phyloP scores from a whole-genome alignment of 2,888 invertebrate species.

The Eupithecia inturbata region DNA sequence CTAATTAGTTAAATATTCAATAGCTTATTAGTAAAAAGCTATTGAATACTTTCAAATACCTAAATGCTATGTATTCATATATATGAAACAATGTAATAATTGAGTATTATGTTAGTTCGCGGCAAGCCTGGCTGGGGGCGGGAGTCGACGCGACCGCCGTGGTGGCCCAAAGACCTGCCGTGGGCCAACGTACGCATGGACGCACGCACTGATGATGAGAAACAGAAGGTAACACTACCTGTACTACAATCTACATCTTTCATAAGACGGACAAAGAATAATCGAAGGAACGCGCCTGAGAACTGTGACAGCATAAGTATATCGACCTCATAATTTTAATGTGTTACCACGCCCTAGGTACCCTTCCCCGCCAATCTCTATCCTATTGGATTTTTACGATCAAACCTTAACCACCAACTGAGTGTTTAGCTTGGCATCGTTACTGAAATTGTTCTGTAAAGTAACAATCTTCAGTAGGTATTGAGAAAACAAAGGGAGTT shows the following conservation, averaged over 20 bases:
- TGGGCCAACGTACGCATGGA: conserved; percentile 99
- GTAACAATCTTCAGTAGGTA: not conserved
- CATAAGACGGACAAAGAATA: not conserved
- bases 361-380: not conserved
- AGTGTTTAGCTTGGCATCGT: not conserved
- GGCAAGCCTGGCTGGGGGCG: conserved; percentile 99
- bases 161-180: conserved; percentile 99
- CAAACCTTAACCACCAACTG: too few relatives aligned
- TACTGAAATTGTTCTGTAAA: not conserved
- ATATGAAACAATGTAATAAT: too few relatives aligned
- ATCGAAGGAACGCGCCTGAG: not conserved
- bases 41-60: too few relatives aligned
- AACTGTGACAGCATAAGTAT: not conserved
- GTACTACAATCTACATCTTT: not conserved
- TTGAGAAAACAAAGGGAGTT: not conserved
- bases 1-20: too few relatives aligned
- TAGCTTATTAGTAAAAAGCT: too few relatives aligned
- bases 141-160: conserved; percentile 96
- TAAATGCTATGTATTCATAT: too few relatives aligned
- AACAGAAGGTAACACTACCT: conserved; percentile 91
- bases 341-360: not conserved
- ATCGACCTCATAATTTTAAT: not conserved
- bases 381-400: not conserved
- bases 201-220: conserved; percentile 97
- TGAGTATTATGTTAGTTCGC: conserved; percentile 77